Base-by-base conservation (phyloP, 2,797 vertebrate species). In the Channa striata region DNA sequence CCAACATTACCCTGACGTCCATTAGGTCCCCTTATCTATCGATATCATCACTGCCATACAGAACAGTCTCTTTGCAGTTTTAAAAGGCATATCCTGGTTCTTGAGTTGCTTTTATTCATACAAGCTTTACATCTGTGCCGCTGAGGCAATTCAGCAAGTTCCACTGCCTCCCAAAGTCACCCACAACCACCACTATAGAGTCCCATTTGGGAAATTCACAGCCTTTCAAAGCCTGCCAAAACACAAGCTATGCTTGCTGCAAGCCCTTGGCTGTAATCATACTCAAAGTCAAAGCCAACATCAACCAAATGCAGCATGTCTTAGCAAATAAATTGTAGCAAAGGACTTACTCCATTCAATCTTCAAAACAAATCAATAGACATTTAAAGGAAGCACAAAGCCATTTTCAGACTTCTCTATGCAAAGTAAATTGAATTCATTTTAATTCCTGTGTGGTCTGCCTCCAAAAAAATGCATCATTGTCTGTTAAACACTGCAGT, bases 91-190 rank as follows among this genome's bases (percentile, higher is more conserved):
- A 47, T 1, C 13, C 20, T 4, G 19, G 46, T 65, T 51, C 49
- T 68, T 49, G 4, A 46, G 46, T n/a, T 76, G 39, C 59, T 50
- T 66, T 68, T 69, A 66, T 78, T 66, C 61, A 46, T 54, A 19
- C 9, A 37, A 39, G 44, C 46, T 48, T 73, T 40, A 36, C 61
- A 57, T 63, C 37, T 43, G n/a, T 37, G 48, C 57, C 56, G 40
- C 44, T 72, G 44, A 53, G 48, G 53, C 47, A 36, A 44, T 51
- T 68, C 42, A 50, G 19, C 20, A 74, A 78, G 49, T 66, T 68
- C 19, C 25, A 33, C 39, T 61, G 30, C n/a, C 17, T 51, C 33
- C 25, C 36, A 74, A 73, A 78, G 72, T 80, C 74, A 77, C 61
- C 19, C 57, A 51, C 57, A 72, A 44, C 1, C 25, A 5, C 13